Evolutionary conservation across 2,113 vertebrate genomes (phyloP).

Genomic region (Pipra filicauda): DNA sequence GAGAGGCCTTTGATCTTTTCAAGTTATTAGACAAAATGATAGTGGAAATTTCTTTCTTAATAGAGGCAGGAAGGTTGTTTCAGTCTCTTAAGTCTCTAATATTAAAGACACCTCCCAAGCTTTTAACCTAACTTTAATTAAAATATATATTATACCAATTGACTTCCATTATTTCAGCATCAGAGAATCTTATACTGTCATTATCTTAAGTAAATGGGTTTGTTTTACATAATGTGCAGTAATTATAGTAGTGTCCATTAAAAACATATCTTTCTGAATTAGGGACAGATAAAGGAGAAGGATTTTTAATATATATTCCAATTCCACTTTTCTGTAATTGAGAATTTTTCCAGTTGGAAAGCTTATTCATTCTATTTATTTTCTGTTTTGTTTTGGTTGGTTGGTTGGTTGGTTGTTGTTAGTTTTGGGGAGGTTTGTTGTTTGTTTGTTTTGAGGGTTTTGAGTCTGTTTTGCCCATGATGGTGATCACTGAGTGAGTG

Average conservation of each 20-base stretch:
- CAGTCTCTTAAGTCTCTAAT: conserved; percentile 6
- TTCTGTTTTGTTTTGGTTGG: not conserved
- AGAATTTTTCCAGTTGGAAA: not conserved
- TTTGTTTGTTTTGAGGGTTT: not conserved
- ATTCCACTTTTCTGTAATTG: not conserved
- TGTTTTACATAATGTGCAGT: conserved; percentile 11
- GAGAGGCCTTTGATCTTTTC: conserved; percentile 42
- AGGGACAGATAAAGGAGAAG: not conserved
- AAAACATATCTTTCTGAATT: not conserved
- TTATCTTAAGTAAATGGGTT: conserved; percentile 50
- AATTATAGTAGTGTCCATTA: not conserved
- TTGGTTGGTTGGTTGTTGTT: not conserved
- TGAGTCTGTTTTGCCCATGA: not conserved
- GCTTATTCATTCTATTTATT: not conserved
- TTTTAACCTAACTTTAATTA: conserved; percentile 63
- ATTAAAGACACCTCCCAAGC: conserved; percentile 26
- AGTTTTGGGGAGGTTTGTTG: too few species aligned
- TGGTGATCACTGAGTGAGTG: not conserved
- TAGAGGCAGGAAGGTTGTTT: not conserved
- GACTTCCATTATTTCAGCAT: conserved; percentile 45
- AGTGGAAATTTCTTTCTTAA: conserved; percentile 31
- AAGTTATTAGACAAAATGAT: conserved; percentile 18
- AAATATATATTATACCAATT: not conserved
- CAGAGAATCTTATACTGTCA: not conserved
- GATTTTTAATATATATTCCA: not conserved